These are phyloP conservation scores for Sardinella longiceps DNA, from an alignment of 2,797 vertebrate species.

Conservation along the genomic window DNA sequence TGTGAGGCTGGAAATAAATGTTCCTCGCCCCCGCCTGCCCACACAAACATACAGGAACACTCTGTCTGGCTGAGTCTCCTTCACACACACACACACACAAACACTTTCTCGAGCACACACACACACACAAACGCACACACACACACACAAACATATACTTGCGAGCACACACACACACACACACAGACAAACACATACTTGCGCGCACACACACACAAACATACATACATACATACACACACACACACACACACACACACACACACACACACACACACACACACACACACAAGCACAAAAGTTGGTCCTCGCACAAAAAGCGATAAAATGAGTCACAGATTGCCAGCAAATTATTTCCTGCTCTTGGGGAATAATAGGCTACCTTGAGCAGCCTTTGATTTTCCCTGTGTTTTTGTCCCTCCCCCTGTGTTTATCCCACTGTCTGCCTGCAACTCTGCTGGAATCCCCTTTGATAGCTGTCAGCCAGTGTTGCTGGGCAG, in stretches of 20 bases:
- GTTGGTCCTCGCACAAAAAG: conserved; percentile 56
- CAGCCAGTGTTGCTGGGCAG: conserved; percentile 68
- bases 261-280: conserved; percentile 40
- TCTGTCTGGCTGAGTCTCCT: conserved; percentile 41
- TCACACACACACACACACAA: conserved; percentile 12
- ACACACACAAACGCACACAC: conserved; percentile 35
- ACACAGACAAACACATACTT: too few species aligned
- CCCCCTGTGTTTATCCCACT: conserved; percentile 74
- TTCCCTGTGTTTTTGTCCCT: conserved; percentile 65
- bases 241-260: conserved; percentile 26
- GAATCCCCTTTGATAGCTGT: conserved; percentile 83
- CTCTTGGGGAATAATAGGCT: conserved; percentile 69
- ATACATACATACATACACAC: background rate
- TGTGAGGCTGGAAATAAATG: conserved; percentile 47
- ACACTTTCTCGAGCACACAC: conserved; percentile 43
- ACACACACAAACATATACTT: conserved; percentile 28
- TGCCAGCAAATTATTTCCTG: conserved; percentile 74
- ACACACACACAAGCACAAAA: conserved; percentile 46
- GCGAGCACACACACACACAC: conserved; percentile 28
- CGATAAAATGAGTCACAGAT: conserved; percentile 73
- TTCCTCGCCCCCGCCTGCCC: background rate
- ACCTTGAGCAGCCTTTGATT: conserved; percentile 69
- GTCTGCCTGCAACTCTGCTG: conserved; percentile 71
- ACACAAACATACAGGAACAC: conserved; percentile 22
- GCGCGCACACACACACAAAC: too few species aligned